A percentile compares a stretch with the other conserved stretches of the same genome.
These are phyloP conservation scores for Eucera pruinosa DNA, from an alignment of 2,888 invertebrate species.

Conservation along the genomic window DNA sequence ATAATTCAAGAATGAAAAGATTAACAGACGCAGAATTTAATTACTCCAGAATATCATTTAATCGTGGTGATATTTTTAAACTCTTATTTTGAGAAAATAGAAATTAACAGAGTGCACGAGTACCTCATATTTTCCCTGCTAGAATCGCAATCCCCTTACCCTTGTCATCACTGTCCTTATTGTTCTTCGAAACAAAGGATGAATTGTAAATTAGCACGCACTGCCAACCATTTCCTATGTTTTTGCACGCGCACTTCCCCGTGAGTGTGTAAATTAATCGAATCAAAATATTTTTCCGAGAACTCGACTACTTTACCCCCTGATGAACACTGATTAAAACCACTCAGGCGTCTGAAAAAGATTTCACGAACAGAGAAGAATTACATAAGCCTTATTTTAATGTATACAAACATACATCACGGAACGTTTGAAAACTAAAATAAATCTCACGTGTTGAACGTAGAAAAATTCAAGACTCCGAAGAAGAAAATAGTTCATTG, in stretches of 20 bases:
- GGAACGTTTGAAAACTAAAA: too few species aligned
- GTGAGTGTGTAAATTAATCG: slow-evolving; percentile 38
- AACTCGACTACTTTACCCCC: not conserved
- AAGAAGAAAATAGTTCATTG: not conserved
- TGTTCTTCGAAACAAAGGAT: slow-evolving; percentile 58
- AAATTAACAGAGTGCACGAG: slow-evolving; percentile 22
- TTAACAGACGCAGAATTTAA: not conserved
- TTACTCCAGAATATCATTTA: not conserved
- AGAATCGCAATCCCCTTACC: slow-evolving; percentile 37
- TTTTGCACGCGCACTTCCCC: slow-evolving; percentile 20
- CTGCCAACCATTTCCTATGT: slow-evolving; percentile 37
- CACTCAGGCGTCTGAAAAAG: not conserved
- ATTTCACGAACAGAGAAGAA: not conserved
- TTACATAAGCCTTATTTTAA: too few species aligned
- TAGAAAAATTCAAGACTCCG: not conserved
- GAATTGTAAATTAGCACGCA: slow-evolving; percentile 56
- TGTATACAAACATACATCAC: too few species aligned
- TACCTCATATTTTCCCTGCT: slow-evolving; percentile 19
- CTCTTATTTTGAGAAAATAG: slow-evolving; percentile 5
- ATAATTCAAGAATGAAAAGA: too few species aligned
- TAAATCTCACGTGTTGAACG: too few species aligned
- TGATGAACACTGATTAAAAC: slow-evolving; percentile 15
- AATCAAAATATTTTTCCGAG: slow-evolving; percentile 38
- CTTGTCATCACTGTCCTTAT: slow-evolving; percentile 44
- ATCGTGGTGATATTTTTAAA: not conserved